Conservation (phyloP, 2,797 vertebrate genomes). For the Oryzias dopingdopingensis region DNA sequence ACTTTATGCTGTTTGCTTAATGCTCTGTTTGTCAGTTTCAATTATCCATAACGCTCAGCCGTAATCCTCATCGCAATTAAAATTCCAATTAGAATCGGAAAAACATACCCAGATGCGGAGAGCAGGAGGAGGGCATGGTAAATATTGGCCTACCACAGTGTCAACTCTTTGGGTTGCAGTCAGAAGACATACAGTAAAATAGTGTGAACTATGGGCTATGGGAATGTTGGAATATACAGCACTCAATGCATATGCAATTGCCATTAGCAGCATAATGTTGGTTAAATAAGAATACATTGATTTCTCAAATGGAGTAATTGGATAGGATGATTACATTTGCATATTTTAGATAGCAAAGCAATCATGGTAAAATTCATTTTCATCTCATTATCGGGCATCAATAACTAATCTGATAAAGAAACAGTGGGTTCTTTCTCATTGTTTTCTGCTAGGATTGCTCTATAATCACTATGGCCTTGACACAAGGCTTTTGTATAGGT, state of each 20-base stretch:
- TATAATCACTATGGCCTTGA: not conserved
- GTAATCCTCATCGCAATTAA: slow-evolving; percentile 74
- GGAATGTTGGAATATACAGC: slow-evolving; percentile 35
- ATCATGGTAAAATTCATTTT: slow-evolving; percentile 51
- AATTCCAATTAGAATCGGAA: slow-evolving; percentile 70
- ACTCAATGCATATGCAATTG: slow-evolving; percentile 48
- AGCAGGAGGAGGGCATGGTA: slow-evolving; percentile 39
- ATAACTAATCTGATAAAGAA: slow-evolving; percentile 45
- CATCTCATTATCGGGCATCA: slow-evolving; percentile 55
- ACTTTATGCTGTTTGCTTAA: slow-evolving; percentile 23
- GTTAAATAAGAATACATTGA: slow-evolving; percentile 61
- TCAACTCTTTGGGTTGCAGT: slow-evolving; percentile 36
- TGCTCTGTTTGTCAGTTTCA: slow-evolving; percentile 61
- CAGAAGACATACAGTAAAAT: slow-evolving; percentile 33
- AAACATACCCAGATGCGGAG: slow-evolving; percentile 52
- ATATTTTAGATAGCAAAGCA: slow-evolving; percentile 54
- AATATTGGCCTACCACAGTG: slow-evolving; percentile 51
- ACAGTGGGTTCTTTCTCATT: slow-evolving; percentile 10
- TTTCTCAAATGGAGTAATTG: slow-evolving; percentile 68
- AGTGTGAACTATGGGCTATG: slow-evolving; percentile 32
- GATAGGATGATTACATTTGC: slow-evolving; percentile 68
- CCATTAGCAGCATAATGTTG: slow-evolving; percentile 58
- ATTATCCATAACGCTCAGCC: slow-evolving; percentile 61
- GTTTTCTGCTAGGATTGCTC: slow-evolving; percentile 6
- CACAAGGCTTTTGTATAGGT: not conserved